Base-by-base conservation (phyloP, 1,140 invertebrate genomes). In the Diorhabda carinulata region DNA sequence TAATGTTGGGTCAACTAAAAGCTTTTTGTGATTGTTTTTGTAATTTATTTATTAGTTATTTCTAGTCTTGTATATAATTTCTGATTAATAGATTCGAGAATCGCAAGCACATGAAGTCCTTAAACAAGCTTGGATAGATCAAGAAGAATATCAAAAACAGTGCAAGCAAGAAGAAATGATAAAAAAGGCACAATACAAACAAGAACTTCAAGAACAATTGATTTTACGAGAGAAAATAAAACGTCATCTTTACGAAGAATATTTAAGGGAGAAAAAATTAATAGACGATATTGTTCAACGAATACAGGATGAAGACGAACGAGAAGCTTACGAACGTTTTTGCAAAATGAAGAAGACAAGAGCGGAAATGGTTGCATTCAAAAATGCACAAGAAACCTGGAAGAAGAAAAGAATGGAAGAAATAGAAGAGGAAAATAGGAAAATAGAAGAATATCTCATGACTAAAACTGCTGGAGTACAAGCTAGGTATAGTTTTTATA, bases 151-250 rank as follows among this genome's bases (percentile, higher is more conserved):
- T 25, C 62, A 76, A 57, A 70, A 66, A 66, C 70, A 69, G 6
- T 43, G 70, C 44, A 62, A 65, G 7, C 66, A 77, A 67, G 73
- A 80, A 56, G 73, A 79, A 56, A 72, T 77, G 5, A 70, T 75
- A n/a, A 71, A 75, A 52, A 80, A 82, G 72, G 59, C 63, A 2
- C 45, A 78, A 64, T 82, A 82, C 65, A 76, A 76, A 58, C 73
- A 74, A 43, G 78, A 80, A 59, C 67, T 83, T 25, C 81, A 80
- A 62, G 79, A 82, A 67, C 82, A 83, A 76, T 79, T 82, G 47
- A 80, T 81, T 56, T 71, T 75, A 56, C 70, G 75, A 59, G 78
- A 81, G 57, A 77, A 80, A 71, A 70, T 69, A n/a, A 77, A 75
- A 59, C 75, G 79, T 56, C 74, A 74, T 56, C 57, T 76, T 57